These are phyloP conservation scores for Lathamus discolor DNA, from an alignment of 2,113 vertebrate genomes.

Conservation along the genomic window DNA sequence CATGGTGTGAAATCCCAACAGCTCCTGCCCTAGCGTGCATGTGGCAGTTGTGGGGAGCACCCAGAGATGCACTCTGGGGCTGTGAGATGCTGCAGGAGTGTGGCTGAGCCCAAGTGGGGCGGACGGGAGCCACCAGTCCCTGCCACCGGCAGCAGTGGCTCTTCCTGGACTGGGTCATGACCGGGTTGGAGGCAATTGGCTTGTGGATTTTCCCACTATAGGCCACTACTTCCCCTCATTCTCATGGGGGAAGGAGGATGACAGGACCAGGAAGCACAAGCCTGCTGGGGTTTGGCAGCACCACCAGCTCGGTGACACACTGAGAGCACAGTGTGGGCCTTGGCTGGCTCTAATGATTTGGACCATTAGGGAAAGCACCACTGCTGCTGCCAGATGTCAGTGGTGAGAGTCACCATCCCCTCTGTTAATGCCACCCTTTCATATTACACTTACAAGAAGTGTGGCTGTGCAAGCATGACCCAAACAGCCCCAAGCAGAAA, in stretches of 20 bases:
- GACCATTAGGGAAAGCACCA: background rate
- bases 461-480: background rate
- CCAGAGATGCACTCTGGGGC: background rate
- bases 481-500: background rate
- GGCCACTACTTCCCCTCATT: background rate
- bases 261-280: background rate
- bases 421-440: background rate
- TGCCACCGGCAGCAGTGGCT: background rate
- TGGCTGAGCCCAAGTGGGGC: rapidly evolving
- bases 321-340: background rate
- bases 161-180: background rate
- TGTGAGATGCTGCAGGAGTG: background rate
- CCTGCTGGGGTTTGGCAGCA: background rate
- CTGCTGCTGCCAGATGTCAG: background rate
- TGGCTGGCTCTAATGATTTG: background rate
- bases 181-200: rapidly evolving
- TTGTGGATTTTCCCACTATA: no score
- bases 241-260: background rate
- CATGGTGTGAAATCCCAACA: background rate
- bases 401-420: background rate
- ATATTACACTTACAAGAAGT: rapidly evolving
- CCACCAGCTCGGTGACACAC: background rate
- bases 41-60: background rate
- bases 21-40: background rate
- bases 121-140: background rate